Conservation (phyloP, 1,140 invertebrate genomes). For the Araneus ventricosus region DNA sequence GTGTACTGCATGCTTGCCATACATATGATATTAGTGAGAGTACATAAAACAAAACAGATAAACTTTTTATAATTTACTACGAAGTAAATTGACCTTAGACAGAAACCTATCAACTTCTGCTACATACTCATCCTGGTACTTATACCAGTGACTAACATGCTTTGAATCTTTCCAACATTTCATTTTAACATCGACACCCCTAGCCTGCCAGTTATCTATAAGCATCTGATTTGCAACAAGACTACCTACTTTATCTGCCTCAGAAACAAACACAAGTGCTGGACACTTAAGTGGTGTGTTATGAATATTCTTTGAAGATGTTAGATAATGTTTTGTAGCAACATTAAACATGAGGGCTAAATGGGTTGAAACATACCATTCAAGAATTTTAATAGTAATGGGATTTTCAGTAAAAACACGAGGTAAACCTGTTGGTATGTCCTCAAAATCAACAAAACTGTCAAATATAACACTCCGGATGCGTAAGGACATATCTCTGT, state of each 20-base stretch:
- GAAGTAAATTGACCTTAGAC: conserved; percentile 79
- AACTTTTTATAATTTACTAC: conserved; percentile 29
- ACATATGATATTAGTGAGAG: too few species aligned
- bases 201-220: conserved; percentile 83
- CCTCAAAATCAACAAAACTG: conserved; percentile 90
- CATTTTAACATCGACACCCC: conserved; percentile 84
- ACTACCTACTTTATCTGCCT: conserved; percentile 89
- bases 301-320: conserved; percentile 90
- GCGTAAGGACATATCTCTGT: conserved; percentile 85
- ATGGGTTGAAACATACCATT: conserved; percentile 85
- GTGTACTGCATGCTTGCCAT: too few species aligned
- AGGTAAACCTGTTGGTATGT: conserved; percentile 88
- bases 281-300: conserved; percentile 86
- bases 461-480: conserved; percentile 91
- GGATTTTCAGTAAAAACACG: conserved; percentile 87
- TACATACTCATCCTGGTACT: conserved; percentile 91
- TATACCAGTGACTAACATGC: conserved; percentile 90
- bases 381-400: conserved; percentile 86
- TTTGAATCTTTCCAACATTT: conserved; percentile 91
- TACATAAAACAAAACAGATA: too few species aligned
- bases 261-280: conserved; percentile 89
- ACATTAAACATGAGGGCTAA: conserved; percentile 88
- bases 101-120: conserved; percentile 86
- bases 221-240: conserved; percentile 85
- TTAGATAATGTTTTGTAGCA: conserved; percentile 89